Evolutionary conservation across 2,113 vertebrate species (phyloP), one percentile per base, ranked within the genome.

Genomic region (Etheostoma cragini): DNA sequence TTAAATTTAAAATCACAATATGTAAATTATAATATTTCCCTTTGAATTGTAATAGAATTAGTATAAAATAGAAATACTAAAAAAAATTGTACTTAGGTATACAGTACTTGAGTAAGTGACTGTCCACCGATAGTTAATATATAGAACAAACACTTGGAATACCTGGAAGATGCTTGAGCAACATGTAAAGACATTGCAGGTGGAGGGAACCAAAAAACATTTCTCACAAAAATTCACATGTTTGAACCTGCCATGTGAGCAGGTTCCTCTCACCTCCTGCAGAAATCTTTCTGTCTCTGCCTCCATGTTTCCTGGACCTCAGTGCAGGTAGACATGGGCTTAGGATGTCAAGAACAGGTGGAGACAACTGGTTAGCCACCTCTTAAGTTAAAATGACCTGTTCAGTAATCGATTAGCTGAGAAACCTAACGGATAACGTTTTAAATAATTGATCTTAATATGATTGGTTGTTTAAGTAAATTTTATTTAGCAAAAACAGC

Each of bases 201-300:
- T 21, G 14, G 13, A 63, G 49, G 22, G 6, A 30, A 60, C 8
- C 8, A 4, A 46, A n/a, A 38, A 16, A 52, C 3, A n/a, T n/a
- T n/a, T n/a, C n/a, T n/a, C n/a, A n/a, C 17, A 46, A 47, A 7
- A 5, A 78, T 81, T 86, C 66, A 81, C 90, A 78, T 66, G 0
- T 83, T 56, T 85, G 75, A 72, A 46, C 83, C 46, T 15, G 15
- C 38, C 30, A 2, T 71, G 83, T 88, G 78, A 79, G 76, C 1
- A 1, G 62, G 72, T n/a, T 82, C 22, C 58, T 80, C 71, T 81
- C 77, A 54, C 68, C 75, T 87, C 45, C 78, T 65, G 56, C 58
- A 42, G 72, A 77, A 45, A 71, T 21, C 35, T 70, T 45, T 76
- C 67, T 70, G 50, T 72, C 62, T 26, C 64, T 13, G 49, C 16